These are phyloP conservation scores for Vombatus ursinus DNA, from an alignment of 2,113 vertebrate species.

Conservation along the genomic window DNA sequence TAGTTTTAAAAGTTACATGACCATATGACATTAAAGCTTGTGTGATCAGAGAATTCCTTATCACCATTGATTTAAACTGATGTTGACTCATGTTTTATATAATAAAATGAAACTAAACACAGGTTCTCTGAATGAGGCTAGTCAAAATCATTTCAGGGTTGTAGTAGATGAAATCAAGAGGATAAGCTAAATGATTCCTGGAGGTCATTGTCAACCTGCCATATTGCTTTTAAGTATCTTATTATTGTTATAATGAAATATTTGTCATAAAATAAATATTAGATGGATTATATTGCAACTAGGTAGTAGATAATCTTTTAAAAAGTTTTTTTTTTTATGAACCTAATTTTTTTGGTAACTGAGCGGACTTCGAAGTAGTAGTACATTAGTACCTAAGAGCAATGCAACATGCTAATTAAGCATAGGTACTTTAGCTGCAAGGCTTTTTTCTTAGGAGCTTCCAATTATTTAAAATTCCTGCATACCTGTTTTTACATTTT, in stretches of 20 bases:
- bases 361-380: neutral
- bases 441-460: neutral
- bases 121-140: neutral
- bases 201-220: no score
- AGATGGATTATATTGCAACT: neutral
- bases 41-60: neutral
- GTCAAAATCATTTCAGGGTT: neutral
- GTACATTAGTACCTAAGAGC: neutral
- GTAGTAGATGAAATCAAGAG: neutral
- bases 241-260: neutral
- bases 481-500: neutral
- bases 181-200: neutral
- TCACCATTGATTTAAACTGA: neutral
- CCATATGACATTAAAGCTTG: neutral
- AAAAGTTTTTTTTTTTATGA: neutral
- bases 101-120: neutral
- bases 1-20: neutral
- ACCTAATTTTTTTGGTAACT: neutral
- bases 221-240: no score
- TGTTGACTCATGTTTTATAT: neutral
- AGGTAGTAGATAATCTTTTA: neutral
- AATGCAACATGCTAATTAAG: neutral
- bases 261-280: neutral
- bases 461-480: neutral
- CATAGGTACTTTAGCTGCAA: neutral